Evolutionary conservation across 2,888 invertebrate genomes (phyloP), one percentile per base, ranked within the genome.

Genomic region (Pachymerium ferrugineum): DNA sequence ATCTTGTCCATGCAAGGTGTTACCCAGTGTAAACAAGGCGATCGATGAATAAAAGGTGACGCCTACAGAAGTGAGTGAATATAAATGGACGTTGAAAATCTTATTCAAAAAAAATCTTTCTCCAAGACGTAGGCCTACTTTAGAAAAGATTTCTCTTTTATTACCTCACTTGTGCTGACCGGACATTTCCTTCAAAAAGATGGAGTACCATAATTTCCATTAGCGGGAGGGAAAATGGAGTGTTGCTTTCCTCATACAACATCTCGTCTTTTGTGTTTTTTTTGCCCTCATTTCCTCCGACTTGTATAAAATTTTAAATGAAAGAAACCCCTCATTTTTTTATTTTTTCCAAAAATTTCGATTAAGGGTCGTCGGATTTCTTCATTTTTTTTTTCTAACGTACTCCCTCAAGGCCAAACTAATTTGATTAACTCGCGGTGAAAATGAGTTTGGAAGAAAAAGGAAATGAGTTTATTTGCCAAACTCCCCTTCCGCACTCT

Each of bases 1-100:
- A 54, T 54, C 47, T 54, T 54, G 47, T 54, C 47, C 47, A 54
- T n/a, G 47, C 47, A 54, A 54, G 47, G 47, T 54, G 47, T 54
- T 16, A 54, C 47, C 19, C 10, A 54, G 47, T 54, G 47, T 54
- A 54, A 54, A 54, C 47, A 54, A 54, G 47, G 22, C 47, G 47
- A 54, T 54, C 47, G 47, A 54, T 54, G 47, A 16, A 54, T 22
- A 54, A 54, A 54, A 54, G 47, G 47, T 54, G 47, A 54, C 47
- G 47, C 19, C 38, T 54, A 54, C 10, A 19, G 47, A 22, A 16
- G 47, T 54, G 47, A 10, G 47, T 19, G 47, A 54, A 54, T 22
- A 54, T 16, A 54, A 54, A 54, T 54, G 47, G 47, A 54, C 47
- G 47, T 8, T 1, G 47, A 54, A n/a, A n/a, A n/a, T n/a, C n/a